Conservation (phyloP, 2,888 invertebrate species). For the Lithophane semibrunnea region DNA sequence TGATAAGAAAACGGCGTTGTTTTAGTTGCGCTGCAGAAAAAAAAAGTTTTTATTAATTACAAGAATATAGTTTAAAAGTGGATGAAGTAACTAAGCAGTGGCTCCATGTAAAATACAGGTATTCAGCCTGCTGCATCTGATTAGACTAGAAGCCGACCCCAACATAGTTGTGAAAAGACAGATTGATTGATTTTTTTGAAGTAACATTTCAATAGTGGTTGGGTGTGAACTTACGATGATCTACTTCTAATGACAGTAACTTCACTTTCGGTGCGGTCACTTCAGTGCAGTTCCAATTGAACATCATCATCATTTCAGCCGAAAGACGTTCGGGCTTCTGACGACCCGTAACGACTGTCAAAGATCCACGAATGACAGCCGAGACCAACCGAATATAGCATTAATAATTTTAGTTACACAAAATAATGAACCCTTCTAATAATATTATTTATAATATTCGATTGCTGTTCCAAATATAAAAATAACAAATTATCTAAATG, state of each 20-base stretch:
- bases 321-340: neutral
- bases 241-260: neutral
- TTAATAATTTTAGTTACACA: neutral
- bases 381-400: neutral
- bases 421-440: neutral
- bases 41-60: neutral
- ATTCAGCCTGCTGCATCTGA: too few species aligned
- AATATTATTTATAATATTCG: neutral
- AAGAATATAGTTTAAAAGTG: neutral
- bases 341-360: too few species aligned
- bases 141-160: neutral
- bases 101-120: too few species aligned
- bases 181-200: too few species aligned
- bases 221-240: neutral
- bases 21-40: too few species aligned
- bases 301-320: neutral
- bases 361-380: too few species aligned
- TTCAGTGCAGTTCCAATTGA: neutral
- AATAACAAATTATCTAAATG: constrained; percentile 39
- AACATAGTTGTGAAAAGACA: too few species aligned
- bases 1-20: neutral
- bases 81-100: neutral
- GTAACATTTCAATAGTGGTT: too few species aligned
- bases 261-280: neutral
- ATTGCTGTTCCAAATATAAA: neutral